These are phyloP conservation scores for Caenorhabditis virilis DNA, from an alignment of 2,888 invertebrate genomes.

Conservation along the genomic window DNA sequence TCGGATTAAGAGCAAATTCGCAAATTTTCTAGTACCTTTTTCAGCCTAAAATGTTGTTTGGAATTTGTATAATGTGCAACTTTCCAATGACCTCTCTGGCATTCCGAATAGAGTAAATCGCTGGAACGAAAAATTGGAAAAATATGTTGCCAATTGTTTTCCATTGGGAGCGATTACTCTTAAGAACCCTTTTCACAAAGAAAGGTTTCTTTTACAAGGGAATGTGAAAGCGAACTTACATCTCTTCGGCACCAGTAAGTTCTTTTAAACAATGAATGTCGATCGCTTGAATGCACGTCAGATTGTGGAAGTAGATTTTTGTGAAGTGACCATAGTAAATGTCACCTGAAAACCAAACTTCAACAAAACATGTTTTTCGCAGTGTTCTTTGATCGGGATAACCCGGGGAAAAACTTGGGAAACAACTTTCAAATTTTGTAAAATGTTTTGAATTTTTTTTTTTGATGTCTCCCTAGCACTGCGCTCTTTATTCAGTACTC, in stretches of 20 bases:
- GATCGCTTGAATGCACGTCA: constrained; percentile 40
- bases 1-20: neutral
- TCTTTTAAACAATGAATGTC: constrained; percentile 47
- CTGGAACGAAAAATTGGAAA: constrained; percentile 17
- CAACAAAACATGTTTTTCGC: no score
- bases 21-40: constrained; percentile 19
- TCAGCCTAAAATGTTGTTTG: constrained; percentile 44
- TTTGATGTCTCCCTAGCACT: no score
- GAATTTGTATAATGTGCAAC: constrained; percentile 51
- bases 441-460: no score
- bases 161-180: no score
- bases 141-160: neutral
- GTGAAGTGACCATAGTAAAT: constrained; percentile 49
- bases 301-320: constrained; percentile 43
- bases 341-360: constrained; percentile 43
- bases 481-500: no score
- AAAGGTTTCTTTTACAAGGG: no score
- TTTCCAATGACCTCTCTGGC: constrained; percentile 44
- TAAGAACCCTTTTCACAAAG: no score
- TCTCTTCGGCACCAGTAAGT: constrained; percentile 52
- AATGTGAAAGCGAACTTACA: constrained; percentile 27
- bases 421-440: no score
- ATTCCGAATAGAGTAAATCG: constrained; percentile 44
- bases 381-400: no score
- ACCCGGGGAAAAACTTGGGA: no score